Evolutionary conservation across 2,888 invertebrate species (phyloP).

Genomic region (Prosopocoilus inquinatus): DNA sequence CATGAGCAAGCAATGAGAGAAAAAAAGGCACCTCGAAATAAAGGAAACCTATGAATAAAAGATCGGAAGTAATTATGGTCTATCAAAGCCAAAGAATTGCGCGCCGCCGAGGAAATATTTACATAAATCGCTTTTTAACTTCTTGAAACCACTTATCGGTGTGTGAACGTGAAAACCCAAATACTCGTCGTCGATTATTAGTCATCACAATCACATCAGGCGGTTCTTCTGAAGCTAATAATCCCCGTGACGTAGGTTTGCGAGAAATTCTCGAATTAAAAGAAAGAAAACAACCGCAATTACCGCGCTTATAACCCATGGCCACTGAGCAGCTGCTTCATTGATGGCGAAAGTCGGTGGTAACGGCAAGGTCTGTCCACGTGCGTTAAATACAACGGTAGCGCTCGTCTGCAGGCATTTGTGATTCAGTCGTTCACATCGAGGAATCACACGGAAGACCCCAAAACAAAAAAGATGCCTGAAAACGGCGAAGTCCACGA

Average conservation of each 20-base stretch:
- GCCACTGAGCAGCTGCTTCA: slow-evolving; percentile 14
- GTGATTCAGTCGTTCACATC: slow-evolving; percentile 36
- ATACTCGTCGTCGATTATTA: too few species aligned
- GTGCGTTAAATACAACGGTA: slow-evolving; percentile 14
- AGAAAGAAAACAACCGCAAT: not conserved
- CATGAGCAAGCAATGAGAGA: too few species aligned
- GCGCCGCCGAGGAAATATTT: too few species aligned
- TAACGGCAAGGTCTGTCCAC: slow-evolving; percentile 15
- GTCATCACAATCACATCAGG: too few species aligned
- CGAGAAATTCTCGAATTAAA: not conserved
- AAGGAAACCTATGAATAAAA: too few species aligned
- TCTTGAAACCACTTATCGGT: too few species aligned
- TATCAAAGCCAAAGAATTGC: too few species aligned
- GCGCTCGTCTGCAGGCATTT: not conserved
- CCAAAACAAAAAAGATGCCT: slow-evolving; percentile 42
- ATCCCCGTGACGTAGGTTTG: not conserved
- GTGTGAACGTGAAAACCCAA: too few species aligned
- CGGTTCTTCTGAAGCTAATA: too few species aligned
- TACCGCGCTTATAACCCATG: slow-evolving; percentile 4
- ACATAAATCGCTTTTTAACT: too few species aligned
- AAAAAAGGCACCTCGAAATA: too few species aligned
- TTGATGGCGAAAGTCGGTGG: slow-evolving; percentile 21
- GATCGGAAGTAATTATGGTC: too few species aligned
- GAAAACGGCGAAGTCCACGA: slow-evolving; percentile 36
- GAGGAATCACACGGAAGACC: slow-evolving; percentile 23